Conservation (phyloP, 2,113 vertebrate species). For the human (Homo sapiens) region GRCh38 chrX:66878001-66878500, state of each 20-base stretch:
- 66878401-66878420: background rate
- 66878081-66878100: background rate
- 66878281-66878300: background rate
- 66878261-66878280: background rate
- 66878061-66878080: background rate
- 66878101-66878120: background rate
- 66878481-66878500: background rate
- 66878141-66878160: background rate
- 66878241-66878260: background rate
- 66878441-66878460: background rate
- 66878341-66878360: background rate
- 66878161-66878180: background rate
- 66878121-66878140: background rate
- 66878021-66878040: constrained; percentile 6
- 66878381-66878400: background rate
- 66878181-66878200: background rate
- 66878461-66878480: background rate
- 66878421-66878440: background rate
- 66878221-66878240: background rate
- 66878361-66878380: background rate
- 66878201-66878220: background rate
- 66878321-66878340: background rate
- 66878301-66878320: background rate
- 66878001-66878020: background rate
- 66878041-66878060: background rate